Evolutionary conservation across 2,888 invertebrate genomes (phyloP).

Genomic region (Noctua pronuba): DNA sequence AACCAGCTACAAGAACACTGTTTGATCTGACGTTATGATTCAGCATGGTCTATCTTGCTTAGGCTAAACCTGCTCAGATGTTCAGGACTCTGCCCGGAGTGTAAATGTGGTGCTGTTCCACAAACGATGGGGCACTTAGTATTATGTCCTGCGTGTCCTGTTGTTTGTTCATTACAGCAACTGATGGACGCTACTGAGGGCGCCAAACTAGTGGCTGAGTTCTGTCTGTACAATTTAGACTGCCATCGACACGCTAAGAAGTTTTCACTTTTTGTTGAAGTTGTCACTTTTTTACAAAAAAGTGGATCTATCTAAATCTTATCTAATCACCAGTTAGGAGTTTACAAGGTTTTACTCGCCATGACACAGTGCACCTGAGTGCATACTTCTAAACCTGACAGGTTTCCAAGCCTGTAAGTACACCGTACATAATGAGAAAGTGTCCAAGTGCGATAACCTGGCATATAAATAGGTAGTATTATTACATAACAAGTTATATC

Average conservation of each 20-base stretch:
- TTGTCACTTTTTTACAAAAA: too few relatives aligned
- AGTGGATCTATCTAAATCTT: neutral
- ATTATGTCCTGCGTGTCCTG: too few relatives aligned
- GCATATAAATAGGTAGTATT: slow-evolving; percentile 4
- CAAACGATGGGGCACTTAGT: neutral
- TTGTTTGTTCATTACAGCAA: too few relatives aligned
- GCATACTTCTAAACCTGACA: neutral
- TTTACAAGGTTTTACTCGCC: neutral
- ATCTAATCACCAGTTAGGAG: neutral
- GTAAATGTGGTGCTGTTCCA: neutral
- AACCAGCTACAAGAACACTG: neutral
- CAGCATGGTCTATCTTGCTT: neutral
- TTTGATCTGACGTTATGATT: neutral
- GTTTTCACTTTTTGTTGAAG: too few relatives aligned
- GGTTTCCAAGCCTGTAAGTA: neutral
- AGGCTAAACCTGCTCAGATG: neutral
- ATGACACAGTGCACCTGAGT: neutral
- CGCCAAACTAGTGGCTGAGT: too few relatives aligned
- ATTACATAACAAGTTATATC: slow-evolving; percentile 15
- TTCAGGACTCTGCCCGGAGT: neutral
- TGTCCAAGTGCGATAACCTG: slow-evolving; percentile 3
- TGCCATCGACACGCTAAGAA: neutral
- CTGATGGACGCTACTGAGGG: too few relatives aligned
- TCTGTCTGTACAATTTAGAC: too few relatives aligned
- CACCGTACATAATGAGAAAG: slow-evolving; percentile 4